Evolutionary conservation across 2,888 invertebrate genomes (phyloP).

Genomic region (Nysson spinosus): DNA sequence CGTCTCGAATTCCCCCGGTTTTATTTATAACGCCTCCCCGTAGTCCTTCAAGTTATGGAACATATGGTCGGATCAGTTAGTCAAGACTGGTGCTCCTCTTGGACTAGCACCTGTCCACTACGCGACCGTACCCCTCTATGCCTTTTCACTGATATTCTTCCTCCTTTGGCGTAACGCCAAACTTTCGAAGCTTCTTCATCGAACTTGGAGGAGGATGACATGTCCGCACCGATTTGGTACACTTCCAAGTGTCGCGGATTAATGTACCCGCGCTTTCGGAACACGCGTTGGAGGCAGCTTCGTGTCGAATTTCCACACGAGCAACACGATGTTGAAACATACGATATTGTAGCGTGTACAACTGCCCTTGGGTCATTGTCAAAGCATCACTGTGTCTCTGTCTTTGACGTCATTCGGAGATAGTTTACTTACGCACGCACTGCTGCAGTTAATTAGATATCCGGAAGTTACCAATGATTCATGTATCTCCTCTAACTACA

Average conservation of each 20-base stretch:
- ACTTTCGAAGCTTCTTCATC: constrained; percentile 12
- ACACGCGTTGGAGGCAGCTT: background rate
- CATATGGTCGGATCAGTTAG: constrained; percentile 37
- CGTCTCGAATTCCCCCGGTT: constrained; percentile 41
- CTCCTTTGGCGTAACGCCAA: constrained; percentile 43
- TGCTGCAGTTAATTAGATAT: constrained; percentile 3
- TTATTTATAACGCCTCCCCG: constrained; percentile 43
- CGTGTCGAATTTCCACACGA: constrained; percentile 21
- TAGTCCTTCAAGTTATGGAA: constrained; percentile 5
- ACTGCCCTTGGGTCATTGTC: constrained; percentile 11
- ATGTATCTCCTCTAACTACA: background rate
- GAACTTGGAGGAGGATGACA: constrained; percentile 6
- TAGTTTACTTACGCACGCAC: background rate
- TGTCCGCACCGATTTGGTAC: constrained; percentile 31
- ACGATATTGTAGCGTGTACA: background rate
- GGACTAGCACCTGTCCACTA: constrained; percentile 42
- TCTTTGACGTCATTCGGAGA: background rate
- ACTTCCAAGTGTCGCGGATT: constrained; percentile 34
- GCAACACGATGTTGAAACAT: background rate
- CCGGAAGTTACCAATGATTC: constrained; percentile 7
- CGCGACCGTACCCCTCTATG: constrained; percentile 7
- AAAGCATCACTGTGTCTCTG: background rate
- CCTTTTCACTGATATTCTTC: constrained; percentile 5
- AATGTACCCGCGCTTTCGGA: constrained; percentile 9
- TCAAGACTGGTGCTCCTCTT: constrained; percentile 11